phyloP scores from a whole-genome alignment of 2,888 invertebrate species.

The Ectropis crepuscularia region DNA sequence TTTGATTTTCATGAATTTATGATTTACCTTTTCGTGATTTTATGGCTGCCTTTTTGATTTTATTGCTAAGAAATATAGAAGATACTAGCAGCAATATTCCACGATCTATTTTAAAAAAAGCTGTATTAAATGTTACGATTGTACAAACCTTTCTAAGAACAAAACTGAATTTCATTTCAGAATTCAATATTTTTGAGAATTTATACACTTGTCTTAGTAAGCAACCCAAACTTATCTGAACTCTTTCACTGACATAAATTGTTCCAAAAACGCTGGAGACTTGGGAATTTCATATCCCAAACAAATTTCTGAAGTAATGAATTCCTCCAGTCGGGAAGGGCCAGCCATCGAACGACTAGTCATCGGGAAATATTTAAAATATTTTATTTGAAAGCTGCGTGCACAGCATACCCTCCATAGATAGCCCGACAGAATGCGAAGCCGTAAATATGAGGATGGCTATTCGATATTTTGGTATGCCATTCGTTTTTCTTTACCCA shows the following conservation, averaged over 20 bases:
- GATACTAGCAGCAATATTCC: slow-evolving; percentile 6
- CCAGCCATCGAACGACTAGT: slow-evolving; percentile 45
- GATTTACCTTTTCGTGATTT: neutral
- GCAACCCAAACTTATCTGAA: slow-evolving; percentile 4
- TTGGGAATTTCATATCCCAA: slow-evolving; percentile 75
- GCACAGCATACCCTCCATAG: slow-evolving; percentile 23
- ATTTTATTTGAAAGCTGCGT: slow-evolving; percentile 33
- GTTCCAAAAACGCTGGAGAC: slow-evolving; percentile 58
- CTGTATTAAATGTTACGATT: neutral
- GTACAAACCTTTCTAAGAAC: too few relatives aligned
- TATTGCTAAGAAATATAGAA: slow-evolving; percentile 15
- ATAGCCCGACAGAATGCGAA: slow-evolving; percentile 13
- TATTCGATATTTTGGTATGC: slow-evolving; percentile 16
- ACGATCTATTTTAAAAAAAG: neutral
- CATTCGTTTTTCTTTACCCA: slow-evolving; percentile 2
- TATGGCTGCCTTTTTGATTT: neutral
- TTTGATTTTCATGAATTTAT: slow-evolving; percentile 34
- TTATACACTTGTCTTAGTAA: neutral
- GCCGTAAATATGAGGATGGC: slow-evolving; percentile 24
- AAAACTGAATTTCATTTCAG: too few relatives aligned
- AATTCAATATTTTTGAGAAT: too few relatives aligned
- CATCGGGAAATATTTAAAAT: slow-evolving; percentile 39
- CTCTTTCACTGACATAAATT: slow-evolving; percentile 49
- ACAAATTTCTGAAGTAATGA: slow-evolving; percentile 71
- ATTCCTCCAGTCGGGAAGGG: slow-evolving; percentile 57